phyloP scores from a whole-genome alignment of 2,113 vertebrate species.

The Cyanoramphus novaezelandiae region DNA sequence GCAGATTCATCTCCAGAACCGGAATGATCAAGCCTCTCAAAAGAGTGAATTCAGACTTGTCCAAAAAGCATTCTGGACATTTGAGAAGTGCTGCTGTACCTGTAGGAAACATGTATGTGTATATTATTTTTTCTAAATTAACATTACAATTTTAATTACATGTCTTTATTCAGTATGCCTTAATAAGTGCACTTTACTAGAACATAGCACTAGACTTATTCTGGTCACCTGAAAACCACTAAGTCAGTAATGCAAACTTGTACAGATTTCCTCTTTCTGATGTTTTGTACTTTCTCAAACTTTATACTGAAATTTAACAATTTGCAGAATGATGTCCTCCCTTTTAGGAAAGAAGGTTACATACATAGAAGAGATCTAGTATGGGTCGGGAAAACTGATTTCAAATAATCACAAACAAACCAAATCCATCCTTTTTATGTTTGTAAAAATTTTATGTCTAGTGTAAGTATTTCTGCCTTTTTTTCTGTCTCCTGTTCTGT shows the following conservation, averaged over 20 bases:
- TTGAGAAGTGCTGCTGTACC: not conserved
- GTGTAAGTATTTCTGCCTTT: not conserved
- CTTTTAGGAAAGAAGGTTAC: not conserved
- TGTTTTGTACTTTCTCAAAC: not conserved
- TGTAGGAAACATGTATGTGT: not conserved
- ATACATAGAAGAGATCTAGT: not conserved
- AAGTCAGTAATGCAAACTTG: not conserved
- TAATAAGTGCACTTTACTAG: not conserved
- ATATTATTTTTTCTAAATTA: not conserved
- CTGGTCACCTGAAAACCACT: not conserved
- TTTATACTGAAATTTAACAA: not conserved
- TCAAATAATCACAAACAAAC: not conserved
- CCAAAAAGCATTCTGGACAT: not conserved
- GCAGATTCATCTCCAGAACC: not conserved
- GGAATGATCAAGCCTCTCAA: not conserved
- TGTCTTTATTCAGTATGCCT: not conserved
- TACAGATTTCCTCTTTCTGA: not conserved
- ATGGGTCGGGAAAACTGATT: not conserved
- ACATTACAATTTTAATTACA: not conserved
- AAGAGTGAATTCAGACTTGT: not conserved
- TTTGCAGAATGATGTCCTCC: not conserved
- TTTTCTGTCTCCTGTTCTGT: not conserved
- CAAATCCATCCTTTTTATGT: not conserved
- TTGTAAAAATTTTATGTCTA: not conserved
- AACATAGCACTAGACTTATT: not conserved